Evolutionary conservation across 2,797 vertebrate genomes (phyloP).

Genomic region (Columba guinea): DNA sequence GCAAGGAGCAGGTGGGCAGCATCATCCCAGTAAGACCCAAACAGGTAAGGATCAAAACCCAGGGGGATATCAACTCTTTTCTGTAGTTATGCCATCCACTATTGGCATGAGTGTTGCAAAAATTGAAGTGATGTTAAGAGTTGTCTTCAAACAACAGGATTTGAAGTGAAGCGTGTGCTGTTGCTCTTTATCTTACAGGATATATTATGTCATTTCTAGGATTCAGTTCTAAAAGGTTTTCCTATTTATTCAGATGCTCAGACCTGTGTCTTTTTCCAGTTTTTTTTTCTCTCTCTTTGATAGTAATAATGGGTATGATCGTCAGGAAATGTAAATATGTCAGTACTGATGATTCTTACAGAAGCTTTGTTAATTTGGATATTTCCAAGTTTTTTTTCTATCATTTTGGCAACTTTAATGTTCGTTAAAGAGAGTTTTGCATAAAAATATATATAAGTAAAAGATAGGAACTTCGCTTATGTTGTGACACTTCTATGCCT

Average conservation of each 20-base stretch:
- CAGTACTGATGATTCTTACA: neutral
- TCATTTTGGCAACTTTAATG: neutral
- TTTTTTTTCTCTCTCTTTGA: neutral
- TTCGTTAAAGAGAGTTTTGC: neutral
- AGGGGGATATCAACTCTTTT: rapidly evolving
- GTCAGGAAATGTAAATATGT: neutral
- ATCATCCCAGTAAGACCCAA: slow-evolving; percentile 82
- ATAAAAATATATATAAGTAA: neutral
- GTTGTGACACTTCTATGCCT: neutral
- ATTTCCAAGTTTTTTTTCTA: neutral
- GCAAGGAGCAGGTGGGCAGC: slow-evolving; percentile 71
- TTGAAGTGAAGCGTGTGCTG: rapidly evolving
- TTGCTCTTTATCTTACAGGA: neutral
- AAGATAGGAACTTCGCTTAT: neutral
- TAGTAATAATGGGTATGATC: neutral
- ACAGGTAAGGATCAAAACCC: slow-evolving; percentile 73
- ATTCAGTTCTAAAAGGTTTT: neutral
- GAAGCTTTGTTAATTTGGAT: neutral
- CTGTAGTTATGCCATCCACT: rapidly evolving
- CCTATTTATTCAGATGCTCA: rapidly evolving
- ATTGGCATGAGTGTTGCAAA: rapidly evolving
- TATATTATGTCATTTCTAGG: rapidly evolving
- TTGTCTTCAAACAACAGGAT: neutral
- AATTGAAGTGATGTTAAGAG: rapidly evolving
- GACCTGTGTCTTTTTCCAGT: rapidly evolving